Evolutionary conservation across 2,113 vertebrate species (phyloP).

Genomic region (Peromyscus polionotus): DNA sequence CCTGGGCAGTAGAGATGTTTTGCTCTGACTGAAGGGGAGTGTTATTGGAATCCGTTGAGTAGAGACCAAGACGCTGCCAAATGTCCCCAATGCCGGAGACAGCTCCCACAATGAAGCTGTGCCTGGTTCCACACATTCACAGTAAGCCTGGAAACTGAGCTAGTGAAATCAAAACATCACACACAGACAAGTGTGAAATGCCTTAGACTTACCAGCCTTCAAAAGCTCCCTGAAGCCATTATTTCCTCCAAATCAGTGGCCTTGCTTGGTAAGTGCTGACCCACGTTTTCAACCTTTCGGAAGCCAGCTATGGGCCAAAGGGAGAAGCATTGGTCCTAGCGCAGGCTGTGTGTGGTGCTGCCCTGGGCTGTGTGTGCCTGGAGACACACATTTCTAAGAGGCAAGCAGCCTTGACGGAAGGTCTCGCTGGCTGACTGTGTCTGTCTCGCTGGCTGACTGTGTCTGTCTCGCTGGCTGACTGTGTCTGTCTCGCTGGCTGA

Average conservation of each 20-base stretch:
- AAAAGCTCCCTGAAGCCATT: not conserved
- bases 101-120: not conserved
- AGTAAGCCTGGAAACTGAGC: not conserved
- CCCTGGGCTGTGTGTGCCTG: accelerated
- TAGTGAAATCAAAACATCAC: not conserved
- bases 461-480: too few species aligned
- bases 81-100: not conserved
- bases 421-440: too few species aligned
- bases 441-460: not conserved
- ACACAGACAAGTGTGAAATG: not conserved
- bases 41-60: not conserved
- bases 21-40: not conserved
- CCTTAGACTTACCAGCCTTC: not conserved
- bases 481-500: too few species aligned
- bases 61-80: not conserved
- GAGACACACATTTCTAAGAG: not conserved
- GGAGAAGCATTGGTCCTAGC: not conserved
- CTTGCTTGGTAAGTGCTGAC: not conserved
- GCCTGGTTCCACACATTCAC: not conserved
- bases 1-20: not conserved
- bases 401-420: not conserved
- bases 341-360: not conserved
- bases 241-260: not conserved
- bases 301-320: not conserved
- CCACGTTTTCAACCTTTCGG: not conserved